Evolutionary conservation across 1,140 invertebrate species (phyloP).

Genomic region (Drosophila cardini): DNA sequence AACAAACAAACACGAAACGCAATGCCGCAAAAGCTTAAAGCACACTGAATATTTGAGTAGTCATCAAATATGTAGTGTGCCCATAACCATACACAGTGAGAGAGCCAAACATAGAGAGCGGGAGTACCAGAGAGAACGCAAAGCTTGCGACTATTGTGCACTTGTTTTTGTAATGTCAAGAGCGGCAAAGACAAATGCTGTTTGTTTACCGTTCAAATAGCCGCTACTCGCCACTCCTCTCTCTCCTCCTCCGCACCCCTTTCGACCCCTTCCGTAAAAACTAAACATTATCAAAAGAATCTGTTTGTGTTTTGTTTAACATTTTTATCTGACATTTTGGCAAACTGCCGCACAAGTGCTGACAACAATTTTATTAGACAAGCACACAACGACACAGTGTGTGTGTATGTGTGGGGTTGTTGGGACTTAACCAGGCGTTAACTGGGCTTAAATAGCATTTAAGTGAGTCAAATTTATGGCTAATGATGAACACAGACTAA

Average conservation of each 20-base stretch:
- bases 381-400: slow-evolving; percentile 13
- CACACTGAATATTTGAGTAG: slow-evolving; percentile 66
- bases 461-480: slow-evolving; percentile 63
- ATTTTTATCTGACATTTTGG: slow-evolving; percentile 56
- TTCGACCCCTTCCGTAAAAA: neutral
- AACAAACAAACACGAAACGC: slow-evolving; percentile 62
- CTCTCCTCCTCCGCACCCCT: no score
- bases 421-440: slow-evolving; percentile 65
- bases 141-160: neutral
- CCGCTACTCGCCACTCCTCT: neutral
- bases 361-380: slow-evolving; percentile 19
- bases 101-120: neutral
- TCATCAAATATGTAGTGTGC: slow-evolving; percentile 53
- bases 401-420: slow-evolving; percentile 20
- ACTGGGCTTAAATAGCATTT: slow-evolving; percentile 54
- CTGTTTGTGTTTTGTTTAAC: slow-evolving; percentile 34
- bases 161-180: slow-evolving; percentile 27
- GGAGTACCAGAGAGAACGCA: neutral
- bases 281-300: slow-evolving; percentile 9
- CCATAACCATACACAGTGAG: neutral
- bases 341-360: slow-evolving; percentile 63
- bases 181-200: slow-evolving; percentile 9
- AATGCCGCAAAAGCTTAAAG: slow-evolving; percentile 51
- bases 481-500: slow-evolving; percentile 48
- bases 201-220: slow-evolving; percentile 48